These are phyloP conservation scores for Noctua pronuba DNA, from an alignment of 2,888 invertebrate species.

Conservation along the genomic window DNA sequence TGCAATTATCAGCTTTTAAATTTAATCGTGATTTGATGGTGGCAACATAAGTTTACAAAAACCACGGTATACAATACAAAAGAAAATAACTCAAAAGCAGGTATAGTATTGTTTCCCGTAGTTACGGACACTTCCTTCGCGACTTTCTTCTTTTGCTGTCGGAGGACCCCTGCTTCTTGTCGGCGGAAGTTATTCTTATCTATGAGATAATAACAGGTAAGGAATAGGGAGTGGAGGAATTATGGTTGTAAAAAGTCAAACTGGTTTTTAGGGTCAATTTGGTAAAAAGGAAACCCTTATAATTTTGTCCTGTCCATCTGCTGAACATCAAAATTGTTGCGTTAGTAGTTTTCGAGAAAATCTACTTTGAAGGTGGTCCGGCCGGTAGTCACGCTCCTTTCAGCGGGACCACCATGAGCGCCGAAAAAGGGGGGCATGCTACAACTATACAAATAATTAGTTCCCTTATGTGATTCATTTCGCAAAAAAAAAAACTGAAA, in stretches of 20 bases:
- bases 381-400: too few species aligned
- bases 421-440: too few species aligned
- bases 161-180: too few species aligned
- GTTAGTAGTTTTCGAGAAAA: too few species aligned
- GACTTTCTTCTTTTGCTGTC: too few species aligned
- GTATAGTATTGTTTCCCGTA: neutral
- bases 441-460: too few species aligned
- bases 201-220: conserved; percentile 30
- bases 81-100: neutral
- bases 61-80: neutral
- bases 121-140: neutral
- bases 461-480: too few species aligned
- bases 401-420: too few species aligned
- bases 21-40: conserved; percentile 37
- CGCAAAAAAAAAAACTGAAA: too few species aligned
- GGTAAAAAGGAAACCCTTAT: neutral
- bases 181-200: conserved; percentile 1
- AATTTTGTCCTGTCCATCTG: too few species aligned
- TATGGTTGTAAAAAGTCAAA: neutral
- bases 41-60: conserved; percentile 8
- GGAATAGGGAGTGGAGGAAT: neutral
- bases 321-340: too few species aligned
- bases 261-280: neutral
- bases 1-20: conserved; percentile 68
- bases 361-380: too few species aligned